Base-by-base conservation (phyloP, 2,888 invertebrate genomes). In the Carabus problematicus region DNA sequence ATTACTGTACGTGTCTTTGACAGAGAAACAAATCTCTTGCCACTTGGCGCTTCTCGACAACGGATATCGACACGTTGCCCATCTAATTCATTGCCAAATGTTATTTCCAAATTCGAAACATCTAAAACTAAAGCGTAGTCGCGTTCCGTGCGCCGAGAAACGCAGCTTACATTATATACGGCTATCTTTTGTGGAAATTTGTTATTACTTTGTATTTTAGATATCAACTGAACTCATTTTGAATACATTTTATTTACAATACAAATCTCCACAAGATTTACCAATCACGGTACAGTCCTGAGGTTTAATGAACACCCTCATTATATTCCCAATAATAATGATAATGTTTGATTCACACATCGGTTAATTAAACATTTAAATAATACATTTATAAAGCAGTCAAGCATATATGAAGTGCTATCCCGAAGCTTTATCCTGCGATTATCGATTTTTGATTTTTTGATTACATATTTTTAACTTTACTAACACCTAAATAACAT, bases 371-470 rank as follows among this genome's bases (percentile, higher is more conserved):
- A 41, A 52, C 4, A 19, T 14, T 14, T 14, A 52, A 52, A 52
- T n/a, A 52, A n/a, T 59, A 47, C 58, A 39, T 49, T 49, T 64
- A 49, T 29, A 45, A 62, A 66, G 47, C 58, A 58, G 52, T 11
- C 52, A 52, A 52, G 52, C 52, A 52, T 42, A 59, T 69, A 62
- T 69, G 69, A 62, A 69, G 64, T 66, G 63, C 64, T 56, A 67
- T 73, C 74, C 72, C 61, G 71, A 70, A 70, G 70, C 71, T 74
- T 71, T 74, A 71, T 70, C 73, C 71, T 64, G 71, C 74, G 77
- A 77, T 78, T 78, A 70, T 74, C 12, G 76, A 77, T 77, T 76
- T 76, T 73, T 70, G 64, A 71, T 71, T 40, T 71, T 70, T 70
- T 67, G 19, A 68, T 72, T 52, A 47, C 45, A 63, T 58, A n/a